These are phyloP conservation scores for Campoplex nolae DNA, from an alignment of 2,888 invertebrate species.

Conservation along the genomic window DNA sequence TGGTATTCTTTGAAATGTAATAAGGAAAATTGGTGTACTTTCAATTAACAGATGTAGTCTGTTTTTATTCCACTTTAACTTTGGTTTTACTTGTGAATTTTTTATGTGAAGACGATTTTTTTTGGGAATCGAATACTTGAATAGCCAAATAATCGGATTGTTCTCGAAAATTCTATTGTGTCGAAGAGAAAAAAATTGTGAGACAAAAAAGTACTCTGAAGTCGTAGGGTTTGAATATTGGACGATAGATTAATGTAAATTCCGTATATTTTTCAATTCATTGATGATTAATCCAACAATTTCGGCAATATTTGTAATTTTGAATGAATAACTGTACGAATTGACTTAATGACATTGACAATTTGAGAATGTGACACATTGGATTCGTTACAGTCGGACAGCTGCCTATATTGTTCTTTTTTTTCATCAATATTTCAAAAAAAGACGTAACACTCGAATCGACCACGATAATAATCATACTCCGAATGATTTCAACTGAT, in stretches of 20 bases:
- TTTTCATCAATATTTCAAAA: not conserved
- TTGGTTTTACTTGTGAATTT: not conserved
- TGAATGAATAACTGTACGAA: not conserved
- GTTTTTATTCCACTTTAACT: not conserved
- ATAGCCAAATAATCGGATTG: no score
- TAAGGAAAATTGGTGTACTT: not conserved
- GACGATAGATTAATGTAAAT: not conserved
- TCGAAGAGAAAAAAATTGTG: not conserved
- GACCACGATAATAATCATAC: slow-evolving; percentile 33
- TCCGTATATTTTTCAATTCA: not conserved
- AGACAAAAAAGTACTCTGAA: not conserved
- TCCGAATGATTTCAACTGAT: slow-evolving; percentile 33
- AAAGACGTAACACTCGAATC: not conserved
- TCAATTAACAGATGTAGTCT: not conserved
- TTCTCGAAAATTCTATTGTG: not conserved
- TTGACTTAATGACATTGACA: slow-evolving; percentile 9
- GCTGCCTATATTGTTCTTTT: not conserved
- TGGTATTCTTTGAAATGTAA: not conserved
- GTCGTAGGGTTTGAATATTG: not conserved
- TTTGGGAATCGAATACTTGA: no score
- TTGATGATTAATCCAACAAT: not conserved
- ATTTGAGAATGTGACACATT: slow-evolving; percentile 38
- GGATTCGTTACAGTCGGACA: slow-evolving; percentile 2
- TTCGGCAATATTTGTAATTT: not conserved
- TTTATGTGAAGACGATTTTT: no score